Evolutionary conservation across 2,113 vertebrate genomes (phyloP), one percentile per base, ranked within the genome.

Genomic region (Cephalopholis sonnerati): DNA sequence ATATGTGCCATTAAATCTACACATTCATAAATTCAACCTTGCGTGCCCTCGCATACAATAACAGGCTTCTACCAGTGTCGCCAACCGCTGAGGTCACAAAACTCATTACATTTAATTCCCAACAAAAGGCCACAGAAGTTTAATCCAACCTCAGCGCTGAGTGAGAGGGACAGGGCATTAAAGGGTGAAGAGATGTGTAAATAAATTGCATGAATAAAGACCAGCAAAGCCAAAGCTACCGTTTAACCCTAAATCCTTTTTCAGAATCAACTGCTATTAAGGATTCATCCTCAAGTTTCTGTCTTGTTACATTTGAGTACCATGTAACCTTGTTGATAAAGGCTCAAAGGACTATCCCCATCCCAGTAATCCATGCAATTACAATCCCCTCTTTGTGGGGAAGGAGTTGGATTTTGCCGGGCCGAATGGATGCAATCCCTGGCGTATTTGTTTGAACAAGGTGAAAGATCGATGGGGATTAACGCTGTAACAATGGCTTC

Each of bases 391-490:
- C 87, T 92, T 94, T 94, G 90, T 93, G 71, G 48, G 36, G 69
- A 66, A 81, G 69, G 72, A 57, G 79, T 48, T 71, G 77, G 91
- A 92, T 91, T 93, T 85, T 82, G 76, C 68, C 5, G 32, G 79
- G 68, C 58, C 7, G 50, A 83, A 90, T 64, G 84, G 86, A 91
- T 69, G 68, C 76, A 84, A 89, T 77, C 81, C 65, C 86, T 12
- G 13, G 82, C 0, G 90, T 74, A 90, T 94, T 92, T 88, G 89
- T 92, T 92, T 90, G 79, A 94, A 87, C 72, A 72, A 86, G 87
- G 93, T 94, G 86, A 95, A 95, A 94, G 94, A 94, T 91, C 68
- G 82, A 89, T 79, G 76, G 81, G 93, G 94, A 95, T 95, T 95
- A 94, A 87, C 29, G 63, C 77, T 51, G 7, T 27, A 83, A 91